phyloP scores from a whole-genome alignment of 2,888 invertebrate genomes.

The Caradrina kadenii region DNA sequence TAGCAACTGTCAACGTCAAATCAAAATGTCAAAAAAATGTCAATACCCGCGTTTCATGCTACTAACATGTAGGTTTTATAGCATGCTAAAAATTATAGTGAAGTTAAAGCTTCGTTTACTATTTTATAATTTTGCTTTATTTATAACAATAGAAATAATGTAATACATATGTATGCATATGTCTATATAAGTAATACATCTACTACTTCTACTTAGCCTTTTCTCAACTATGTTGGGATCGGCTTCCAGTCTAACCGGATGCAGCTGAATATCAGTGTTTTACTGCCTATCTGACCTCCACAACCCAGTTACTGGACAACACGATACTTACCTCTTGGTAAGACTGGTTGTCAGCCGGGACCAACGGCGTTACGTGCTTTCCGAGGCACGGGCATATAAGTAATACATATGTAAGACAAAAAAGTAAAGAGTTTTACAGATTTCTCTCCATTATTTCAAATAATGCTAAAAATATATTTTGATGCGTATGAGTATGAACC shows the following conservation, averaged over 20 bases:
- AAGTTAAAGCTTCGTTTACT: not conserved
- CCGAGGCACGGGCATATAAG: no score
- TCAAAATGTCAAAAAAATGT: slow-evolving; percentile 35
- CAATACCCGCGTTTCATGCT: slow-evolving; percentile 37
- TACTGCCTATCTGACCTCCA: no score
- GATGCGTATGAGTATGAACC: slow-evolving; percentile 2
- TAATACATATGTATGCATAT: not conserved
- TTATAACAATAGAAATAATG: not conserved
- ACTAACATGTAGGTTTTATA: not conserved
- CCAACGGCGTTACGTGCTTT: no score
- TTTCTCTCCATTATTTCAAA: not conserved
- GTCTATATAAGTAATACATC: no score
- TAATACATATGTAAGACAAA: not conserved
- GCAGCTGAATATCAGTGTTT: no score
- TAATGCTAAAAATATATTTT: slow-evolving; percentile 7
- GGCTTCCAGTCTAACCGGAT: no score
- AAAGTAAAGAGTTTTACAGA: not conserved
- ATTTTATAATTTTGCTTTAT: not conserved
- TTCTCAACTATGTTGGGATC: no score
- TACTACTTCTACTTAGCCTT: no score
- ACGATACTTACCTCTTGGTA: no score
- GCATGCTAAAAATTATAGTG: slow-evolving; percentile 2
- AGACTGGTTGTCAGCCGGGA: no score
- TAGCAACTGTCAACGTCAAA: slow-evolving; percentile 20
- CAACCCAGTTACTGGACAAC: no score